phyloP scores from a whole-genome alignment of 92 coral and sea anemone genomes.

The Siderastrea radians region DNA sequence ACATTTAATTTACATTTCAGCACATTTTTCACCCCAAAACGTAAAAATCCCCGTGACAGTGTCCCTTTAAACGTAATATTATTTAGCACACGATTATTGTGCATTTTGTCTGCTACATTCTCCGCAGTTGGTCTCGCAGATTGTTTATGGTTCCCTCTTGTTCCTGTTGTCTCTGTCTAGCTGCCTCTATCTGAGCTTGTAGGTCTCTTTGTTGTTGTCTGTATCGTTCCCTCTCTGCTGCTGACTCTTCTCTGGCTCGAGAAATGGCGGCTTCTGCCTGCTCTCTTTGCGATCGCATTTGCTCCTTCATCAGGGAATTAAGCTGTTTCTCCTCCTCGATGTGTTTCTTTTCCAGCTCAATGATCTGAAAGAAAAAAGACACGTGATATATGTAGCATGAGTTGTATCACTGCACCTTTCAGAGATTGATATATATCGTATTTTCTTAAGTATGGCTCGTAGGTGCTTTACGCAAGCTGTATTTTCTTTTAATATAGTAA shows the following conservation, averaged over 20 bases:
- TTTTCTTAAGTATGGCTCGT: no score
- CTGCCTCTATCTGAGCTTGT: constrained; percentile 27
- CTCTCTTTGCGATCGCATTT: constrained; percentile 20
- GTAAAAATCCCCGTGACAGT: no score
- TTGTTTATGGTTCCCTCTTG: constrained; percentile 12
- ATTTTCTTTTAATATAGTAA: no score
- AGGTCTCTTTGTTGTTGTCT: constrained; percentile 20
- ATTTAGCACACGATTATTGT: no score
- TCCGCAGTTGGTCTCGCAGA: constrained; percentile 20
- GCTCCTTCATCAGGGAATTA: not conserved
- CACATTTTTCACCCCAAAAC: no score
- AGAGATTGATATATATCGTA: no score
- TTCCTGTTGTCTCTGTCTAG: not conserved
- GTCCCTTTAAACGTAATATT: no score
- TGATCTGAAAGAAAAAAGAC: not conserved
- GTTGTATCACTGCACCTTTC: not conserved
- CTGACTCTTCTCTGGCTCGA: constrained; percentile 24
- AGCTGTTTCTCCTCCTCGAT: constrained; percentile 8
- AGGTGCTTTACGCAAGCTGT: no score
- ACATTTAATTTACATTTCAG: no score
- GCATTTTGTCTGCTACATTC: constrained; percentile 5
- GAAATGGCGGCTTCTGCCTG: constrained; percentile 27
- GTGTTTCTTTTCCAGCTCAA: not conserved
- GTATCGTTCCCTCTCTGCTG: constrained; percentile 17
- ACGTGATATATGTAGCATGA: not conserved